A percentile compares a stretch with the other conserved stretches of the same genome.
phyloP scores from a whole-genome alignment of 2,113 vertebrate species.

The Gopherus flavomarginatus region DNA sequence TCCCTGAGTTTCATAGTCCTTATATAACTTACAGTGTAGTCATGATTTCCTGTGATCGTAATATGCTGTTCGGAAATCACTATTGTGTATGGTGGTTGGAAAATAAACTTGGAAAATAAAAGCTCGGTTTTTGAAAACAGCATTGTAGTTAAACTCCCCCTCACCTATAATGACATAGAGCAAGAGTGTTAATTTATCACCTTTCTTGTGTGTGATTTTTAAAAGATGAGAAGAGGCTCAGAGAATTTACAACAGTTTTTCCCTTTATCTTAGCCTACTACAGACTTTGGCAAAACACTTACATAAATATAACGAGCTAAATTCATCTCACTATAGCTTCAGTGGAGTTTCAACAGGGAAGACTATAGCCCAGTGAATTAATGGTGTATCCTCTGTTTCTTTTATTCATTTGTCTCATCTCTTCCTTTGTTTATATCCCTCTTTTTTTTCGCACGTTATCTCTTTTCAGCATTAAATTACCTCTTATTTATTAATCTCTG shows the following conservation, averaged over 20 bases:
- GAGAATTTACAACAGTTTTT: constrained; percentile 9
- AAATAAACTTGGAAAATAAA: not conserved
- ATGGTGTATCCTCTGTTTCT: not conserved
- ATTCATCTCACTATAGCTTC: not conserved
- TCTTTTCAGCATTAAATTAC: not conserved
- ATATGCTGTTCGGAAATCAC: not conserved
- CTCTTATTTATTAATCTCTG: not conserved
- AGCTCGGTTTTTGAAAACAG: not conserved
- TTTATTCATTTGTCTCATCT: not conserved
- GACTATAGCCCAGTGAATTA: not conserved
- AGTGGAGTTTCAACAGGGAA: not conserved
- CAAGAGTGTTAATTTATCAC: not conserved
- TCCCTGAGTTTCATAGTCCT: not conserved
- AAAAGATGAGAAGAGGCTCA: constrained; percentile 6
- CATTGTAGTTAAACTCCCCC: not conserved
- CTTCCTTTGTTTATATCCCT: not conserved
- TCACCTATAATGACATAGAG: not conserved
- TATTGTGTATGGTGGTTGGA: not conserved
- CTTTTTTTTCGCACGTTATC: not conserved
- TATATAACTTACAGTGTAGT: not conserved
- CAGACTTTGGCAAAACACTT: not conserved
- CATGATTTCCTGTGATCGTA: not conserved
- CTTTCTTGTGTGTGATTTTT: constrained; percentile 18
- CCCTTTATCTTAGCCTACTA: not conserved
- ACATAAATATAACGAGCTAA: constrained; percentile 7